A percentile compares a stretch with the other conserved stretches of the same genome.
These are phyloP conservation scores for Stegophylla sp. DNA, from an alignment of 2,888 invertebrate species.

Conservation along the genomic window DNA sequence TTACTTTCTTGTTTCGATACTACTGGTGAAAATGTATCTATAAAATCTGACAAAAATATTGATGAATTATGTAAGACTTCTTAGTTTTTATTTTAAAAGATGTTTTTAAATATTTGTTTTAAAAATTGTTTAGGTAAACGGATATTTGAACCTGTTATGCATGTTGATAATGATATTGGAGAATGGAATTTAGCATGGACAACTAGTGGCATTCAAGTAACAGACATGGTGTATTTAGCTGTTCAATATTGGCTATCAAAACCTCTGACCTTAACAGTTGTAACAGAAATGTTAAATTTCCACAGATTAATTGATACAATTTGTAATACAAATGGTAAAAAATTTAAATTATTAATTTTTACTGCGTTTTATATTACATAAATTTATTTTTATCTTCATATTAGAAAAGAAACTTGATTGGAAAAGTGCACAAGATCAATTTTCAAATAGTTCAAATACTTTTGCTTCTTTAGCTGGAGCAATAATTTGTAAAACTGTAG, in stretches of 20 bases:
- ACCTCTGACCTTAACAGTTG: constrained; percentile 66
- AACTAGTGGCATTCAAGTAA: constrained; percentile 69
- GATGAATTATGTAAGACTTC: constrained; percentile 43
- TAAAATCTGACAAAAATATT: constrained; percentile 34
- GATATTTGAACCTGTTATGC: constrained; percentile 66
- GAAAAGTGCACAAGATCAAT: constrained; percentile 59
- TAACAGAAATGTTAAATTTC: constrained; percentile 73
- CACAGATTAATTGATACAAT: constrained; percentile 73
- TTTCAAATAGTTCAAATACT: constrained; percentile 67
- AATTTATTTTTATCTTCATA: constrained; percentile 37
- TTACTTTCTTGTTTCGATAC: constrained; percentile 42
- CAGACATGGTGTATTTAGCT: constrained; percentile 75
- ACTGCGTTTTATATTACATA: constrained; percentile 20
- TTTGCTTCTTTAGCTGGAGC: constrained; percentile 81
- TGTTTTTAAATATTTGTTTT: background rate
- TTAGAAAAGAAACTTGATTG: constrained; percentile 59
- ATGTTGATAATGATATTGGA: constrained; percentile 64
- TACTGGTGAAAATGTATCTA: constrained; percentile 26
- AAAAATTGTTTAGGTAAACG: constrained; percentile 64
- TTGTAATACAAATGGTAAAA: constrained; percentile 70
- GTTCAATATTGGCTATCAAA: constrained; percentile 75
- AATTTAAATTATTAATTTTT: constrained; percentile 50
- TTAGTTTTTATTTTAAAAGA: background rate
- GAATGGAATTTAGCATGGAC: constrained; percentile 64
- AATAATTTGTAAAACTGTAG: constrained; percentile 81